Conservation (phyloP, 2,113 vertebrate genomes). For the Heterotilapia buettikoferi region DNA sequence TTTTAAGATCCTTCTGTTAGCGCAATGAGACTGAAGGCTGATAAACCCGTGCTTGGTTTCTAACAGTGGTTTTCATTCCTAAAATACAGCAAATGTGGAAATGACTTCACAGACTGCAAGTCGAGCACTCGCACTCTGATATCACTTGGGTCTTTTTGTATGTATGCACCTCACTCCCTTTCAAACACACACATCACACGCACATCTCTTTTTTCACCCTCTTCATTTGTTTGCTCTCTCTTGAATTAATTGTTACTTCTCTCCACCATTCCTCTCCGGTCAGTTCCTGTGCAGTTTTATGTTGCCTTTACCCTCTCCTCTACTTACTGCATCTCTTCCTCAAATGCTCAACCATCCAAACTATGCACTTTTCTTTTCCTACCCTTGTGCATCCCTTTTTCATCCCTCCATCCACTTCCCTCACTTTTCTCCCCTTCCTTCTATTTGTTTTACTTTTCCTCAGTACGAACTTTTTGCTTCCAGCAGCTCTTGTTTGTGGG, state of each 20-base stretch:
- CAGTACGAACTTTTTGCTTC: neutral
- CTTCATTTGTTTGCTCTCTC: neutral
- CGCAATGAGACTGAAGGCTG: neutral
- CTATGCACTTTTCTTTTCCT: neutral
- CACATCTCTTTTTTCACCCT: neutral
- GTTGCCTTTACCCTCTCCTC: neutral
- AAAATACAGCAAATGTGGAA: neutral
- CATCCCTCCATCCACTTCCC: neutral
- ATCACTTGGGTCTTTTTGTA: neutral
- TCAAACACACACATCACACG: neutral
- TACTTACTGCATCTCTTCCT: neutral
- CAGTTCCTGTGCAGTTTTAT: neutral
- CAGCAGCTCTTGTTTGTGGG: neutral
- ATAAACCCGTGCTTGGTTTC: neutral
- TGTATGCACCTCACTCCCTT: neutral
- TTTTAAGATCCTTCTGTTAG: neutral
- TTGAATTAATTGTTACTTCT: neutral
- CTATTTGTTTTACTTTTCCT: neutral
- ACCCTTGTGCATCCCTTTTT: neutral
- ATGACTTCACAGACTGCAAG: neutral
- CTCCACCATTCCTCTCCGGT: neutral
- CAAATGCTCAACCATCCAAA: neutral
- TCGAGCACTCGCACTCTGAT: neutral
- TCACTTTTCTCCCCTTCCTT: neutral
- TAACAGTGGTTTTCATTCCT: neutral